These are phyloP conservation scores for Aramus guarauna DNA, from an alignment of 2,113 vertebrate genomes.

Conservation along the genomic window DNA sequence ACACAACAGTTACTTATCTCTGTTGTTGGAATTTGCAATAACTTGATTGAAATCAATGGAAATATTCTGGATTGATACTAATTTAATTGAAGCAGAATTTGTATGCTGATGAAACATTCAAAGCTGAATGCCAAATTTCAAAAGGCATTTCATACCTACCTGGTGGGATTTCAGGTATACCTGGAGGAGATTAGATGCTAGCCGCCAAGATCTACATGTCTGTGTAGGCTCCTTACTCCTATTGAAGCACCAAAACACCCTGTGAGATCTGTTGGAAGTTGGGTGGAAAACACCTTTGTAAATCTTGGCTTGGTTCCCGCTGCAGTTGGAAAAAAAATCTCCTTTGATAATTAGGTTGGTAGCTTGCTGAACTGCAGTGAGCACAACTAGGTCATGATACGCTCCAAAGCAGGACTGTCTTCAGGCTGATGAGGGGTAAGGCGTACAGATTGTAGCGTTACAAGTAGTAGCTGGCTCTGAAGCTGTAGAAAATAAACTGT, in stretches of 20 bases:
- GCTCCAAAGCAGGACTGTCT: neutral
- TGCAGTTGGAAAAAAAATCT: neutral
- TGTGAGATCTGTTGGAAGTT: constrained; percentile 23
- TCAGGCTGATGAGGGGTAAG: neutral
- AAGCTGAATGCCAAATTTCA: neutral
- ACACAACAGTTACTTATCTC: neutral
- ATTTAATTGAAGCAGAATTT: neutral
- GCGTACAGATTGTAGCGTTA: neutral
- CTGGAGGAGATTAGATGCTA: neutral
- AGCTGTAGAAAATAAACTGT: neutral
- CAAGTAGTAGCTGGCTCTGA: neutral
- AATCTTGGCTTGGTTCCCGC: constrained; percentile 30
- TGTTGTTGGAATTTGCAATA: neutral
- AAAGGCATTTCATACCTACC: neutral
- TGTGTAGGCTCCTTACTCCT: neutral
- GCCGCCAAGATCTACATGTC: constrained; percentile 4
- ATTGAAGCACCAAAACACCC: neutral
- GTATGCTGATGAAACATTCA: neutral
- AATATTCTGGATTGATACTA: neutral
- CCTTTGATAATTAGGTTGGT: neutral
- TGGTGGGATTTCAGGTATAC: constrained; percentile 1
- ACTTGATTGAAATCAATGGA: neutral
- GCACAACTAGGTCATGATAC: neutral
- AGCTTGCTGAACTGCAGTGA: neutral
- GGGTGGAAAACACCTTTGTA: constrained; percentile 31